phyloP scores from a whole-genome alignment of 2,113 vertebrate species.

The Falcunculus frontatus region DNA sequence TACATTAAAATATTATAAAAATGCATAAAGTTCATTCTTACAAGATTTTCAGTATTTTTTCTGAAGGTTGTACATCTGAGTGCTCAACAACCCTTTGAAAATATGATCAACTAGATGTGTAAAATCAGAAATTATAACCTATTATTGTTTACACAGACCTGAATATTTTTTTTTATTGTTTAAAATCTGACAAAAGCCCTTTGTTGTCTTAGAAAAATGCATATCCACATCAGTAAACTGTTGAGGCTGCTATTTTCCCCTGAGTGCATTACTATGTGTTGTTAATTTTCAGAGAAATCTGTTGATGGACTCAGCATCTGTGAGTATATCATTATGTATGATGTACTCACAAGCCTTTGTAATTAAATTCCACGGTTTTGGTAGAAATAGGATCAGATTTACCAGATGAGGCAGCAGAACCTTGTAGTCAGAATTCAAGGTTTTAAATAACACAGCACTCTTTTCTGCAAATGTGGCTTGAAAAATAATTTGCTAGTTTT shows the following conservation, averaged over 20 bases:
- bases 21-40: background rate
- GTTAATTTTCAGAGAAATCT: slow-evolving; percentile 32
- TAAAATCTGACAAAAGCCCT: background rate
- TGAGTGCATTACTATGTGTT: background rate
- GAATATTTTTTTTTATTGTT: background rate
- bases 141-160: background rate
- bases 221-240: background rate
- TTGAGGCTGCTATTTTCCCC: background rate
- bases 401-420: background rate
- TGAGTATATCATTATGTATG: background rate
- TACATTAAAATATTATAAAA: background rate
- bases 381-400: background rate
- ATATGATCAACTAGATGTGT: background rate
- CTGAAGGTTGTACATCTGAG: background rate
- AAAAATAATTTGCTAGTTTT: background rate
- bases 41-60: background rate
- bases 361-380: slow-evolving; percentile 7
- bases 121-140: background rate
- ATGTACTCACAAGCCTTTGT: background rate
- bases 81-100: background rate
- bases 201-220: background rate
- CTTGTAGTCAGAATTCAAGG: background rate
- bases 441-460: background rate
- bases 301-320: background rate
- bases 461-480: background rate